Percentiles rank a stretch among this genome's conserved stretches.
phyloP scores from a whole-genome alignment of 2,888 invertebrate genomes.

The Lydus trimaculatus region DNA sequence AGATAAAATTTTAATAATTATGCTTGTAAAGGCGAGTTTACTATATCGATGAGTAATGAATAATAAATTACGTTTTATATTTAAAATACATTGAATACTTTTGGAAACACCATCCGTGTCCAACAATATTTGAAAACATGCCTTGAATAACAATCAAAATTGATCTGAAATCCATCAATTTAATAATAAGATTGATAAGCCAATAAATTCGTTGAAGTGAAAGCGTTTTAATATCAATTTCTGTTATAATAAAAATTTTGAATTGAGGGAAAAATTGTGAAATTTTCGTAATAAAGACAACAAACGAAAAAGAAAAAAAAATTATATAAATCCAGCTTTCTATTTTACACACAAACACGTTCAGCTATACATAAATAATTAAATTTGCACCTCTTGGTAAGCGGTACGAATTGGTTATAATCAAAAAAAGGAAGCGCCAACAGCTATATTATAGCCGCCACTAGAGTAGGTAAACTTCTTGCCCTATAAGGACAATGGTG shows the following conservation, averaged over 20 bases:
- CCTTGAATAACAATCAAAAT: not conserved
- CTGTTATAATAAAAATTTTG: not conserved
- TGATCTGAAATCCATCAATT: not conserved
- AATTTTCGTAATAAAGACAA: not conserved
- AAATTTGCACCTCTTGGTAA: slow-evolving; percentile 39
- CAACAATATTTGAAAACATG: not conserved
- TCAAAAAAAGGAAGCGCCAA: slow-evolving; percentile 39
- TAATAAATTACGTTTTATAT: not conserved
- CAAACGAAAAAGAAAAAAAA: not conserved
- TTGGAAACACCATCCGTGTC: not conserved
- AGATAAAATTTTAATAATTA: not conserved
- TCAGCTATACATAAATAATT: slow-evolving; percentile 35
- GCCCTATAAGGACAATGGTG: slow-evolving; percentile 45
- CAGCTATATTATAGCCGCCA: slow-evolving; percentile 33
- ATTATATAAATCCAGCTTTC: slow-evolving; percentile 16
- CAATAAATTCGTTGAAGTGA: not conserved
- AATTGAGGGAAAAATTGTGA: not conserved
- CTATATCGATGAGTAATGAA: not conserved
- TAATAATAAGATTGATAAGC: not conserved
- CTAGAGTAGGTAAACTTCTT: slow-evolving; percentile 47
- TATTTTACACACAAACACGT: slow-evolving; percentile 17
- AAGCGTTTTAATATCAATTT: not conserved
- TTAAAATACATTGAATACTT: not conserved
- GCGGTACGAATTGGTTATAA: slow-evolving; percentile 36
- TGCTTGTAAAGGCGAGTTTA: not conserved